These are phyloP conservation scores for Furnarius figulus DNA, from an alignment of 2,113 vertebrate genomes.

Conservation along the genomic window DNA sequence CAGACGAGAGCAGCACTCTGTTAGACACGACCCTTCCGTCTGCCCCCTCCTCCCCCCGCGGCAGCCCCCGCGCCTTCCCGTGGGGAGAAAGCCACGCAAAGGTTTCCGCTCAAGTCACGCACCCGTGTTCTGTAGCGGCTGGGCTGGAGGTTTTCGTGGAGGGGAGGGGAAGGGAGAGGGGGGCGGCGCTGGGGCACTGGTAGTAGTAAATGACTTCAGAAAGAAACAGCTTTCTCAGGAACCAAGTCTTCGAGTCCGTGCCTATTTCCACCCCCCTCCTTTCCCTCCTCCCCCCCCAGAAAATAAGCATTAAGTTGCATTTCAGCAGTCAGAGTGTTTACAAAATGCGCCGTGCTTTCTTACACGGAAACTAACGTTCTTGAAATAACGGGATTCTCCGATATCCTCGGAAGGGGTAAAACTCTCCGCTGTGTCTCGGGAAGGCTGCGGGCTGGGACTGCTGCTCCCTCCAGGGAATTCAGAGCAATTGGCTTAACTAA, in stretches of 20 bases:
- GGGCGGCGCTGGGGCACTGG: not conserved
- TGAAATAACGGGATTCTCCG: slow-evolving; percentile 32
- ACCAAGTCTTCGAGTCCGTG: not conserved
- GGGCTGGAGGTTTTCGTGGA: not conserved
- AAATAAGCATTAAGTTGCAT: slow-evolving; percentile 2
- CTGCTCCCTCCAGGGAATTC: slow-evolving; percentile 44
- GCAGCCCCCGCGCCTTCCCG: not conserved
- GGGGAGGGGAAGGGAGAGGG: not conserved
- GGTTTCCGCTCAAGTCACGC: slow-evolving; percentile 20
- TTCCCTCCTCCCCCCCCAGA: not conserved
- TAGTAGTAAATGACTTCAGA: slow-evolving; percentile 6
- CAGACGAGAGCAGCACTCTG: not conserved
- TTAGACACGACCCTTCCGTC: not conserved
- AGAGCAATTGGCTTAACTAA: slow-evolving; percentile 63
- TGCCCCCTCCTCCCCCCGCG: not conserved
- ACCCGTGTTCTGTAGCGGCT: not conserved
- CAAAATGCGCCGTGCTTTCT: not conserved
- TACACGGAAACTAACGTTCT: not conserved
- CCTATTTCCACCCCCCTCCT: not conserved
- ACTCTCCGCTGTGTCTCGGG: not conserved
- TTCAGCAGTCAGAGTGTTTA: slow-evolving; percentile 18
- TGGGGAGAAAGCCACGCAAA: slow-evolving; percentile 15
- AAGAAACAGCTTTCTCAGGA: slow-evolving; percentile 16
- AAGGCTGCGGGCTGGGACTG: not conserved
- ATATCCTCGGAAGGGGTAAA: not conserved